A percentile compares a stretch with the other conserved stretches of the same genome.
phyloP scores from a whole-genome alignment of 1,140 invertebrate genomes.

The Cepaea nemoralis region DNA sequence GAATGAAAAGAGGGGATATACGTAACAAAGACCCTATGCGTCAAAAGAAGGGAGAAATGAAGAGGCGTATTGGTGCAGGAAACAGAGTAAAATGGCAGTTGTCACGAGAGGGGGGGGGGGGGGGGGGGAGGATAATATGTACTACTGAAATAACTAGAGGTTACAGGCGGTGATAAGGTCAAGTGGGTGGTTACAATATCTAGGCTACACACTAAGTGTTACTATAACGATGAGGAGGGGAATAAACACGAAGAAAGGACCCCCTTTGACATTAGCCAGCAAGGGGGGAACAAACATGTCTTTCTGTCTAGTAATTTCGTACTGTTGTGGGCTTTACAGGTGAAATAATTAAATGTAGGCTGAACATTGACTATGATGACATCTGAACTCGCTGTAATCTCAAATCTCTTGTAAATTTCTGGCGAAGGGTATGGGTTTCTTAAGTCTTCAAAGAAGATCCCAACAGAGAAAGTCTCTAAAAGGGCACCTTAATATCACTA shows the following conservation, averaged over 20 bases:
- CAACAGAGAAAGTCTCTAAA: too few species aligned
- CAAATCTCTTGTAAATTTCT: slow-evolving; percentile 11
- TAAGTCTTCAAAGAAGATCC: too few species aligned
- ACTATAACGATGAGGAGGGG: neutral
- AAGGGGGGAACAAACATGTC: neutral
- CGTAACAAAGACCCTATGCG: too few species aligned
- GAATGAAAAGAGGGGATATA: too few species aligned
- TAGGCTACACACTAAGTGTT: slow-evolving; percentile 9
- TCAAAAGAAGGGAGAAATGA: too few species aligned
- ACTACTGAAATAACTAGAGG: too few species aligned
- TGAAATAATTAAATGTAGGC: neutral
- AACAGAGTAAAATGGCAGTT: too few species aligned
- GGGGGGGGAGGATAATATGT: too few species aligned
- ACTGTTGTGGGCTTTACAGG: neutral
- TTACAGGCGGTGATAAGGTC: too few species aligned
- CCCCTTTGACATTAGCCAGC: slow-evolving; percentile 19
- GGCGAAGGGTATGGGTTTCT: neutral
- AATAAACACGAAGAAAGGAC: neutral
- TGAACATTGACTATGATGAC: neutral
- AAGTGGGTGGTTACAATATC: neutral
- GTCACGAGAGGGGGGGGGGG: too few species aligned
- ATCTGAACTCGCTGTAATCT: neutral
- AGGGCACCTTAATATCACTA: too few species aligned
- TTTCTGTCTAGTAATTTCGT: neutral
- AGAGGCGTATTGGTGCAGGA: too few species aligned